Base-by-base conservation (phyloP, 2,888 invertebrate genomes). In the Hecatera dysodea region DNA sequence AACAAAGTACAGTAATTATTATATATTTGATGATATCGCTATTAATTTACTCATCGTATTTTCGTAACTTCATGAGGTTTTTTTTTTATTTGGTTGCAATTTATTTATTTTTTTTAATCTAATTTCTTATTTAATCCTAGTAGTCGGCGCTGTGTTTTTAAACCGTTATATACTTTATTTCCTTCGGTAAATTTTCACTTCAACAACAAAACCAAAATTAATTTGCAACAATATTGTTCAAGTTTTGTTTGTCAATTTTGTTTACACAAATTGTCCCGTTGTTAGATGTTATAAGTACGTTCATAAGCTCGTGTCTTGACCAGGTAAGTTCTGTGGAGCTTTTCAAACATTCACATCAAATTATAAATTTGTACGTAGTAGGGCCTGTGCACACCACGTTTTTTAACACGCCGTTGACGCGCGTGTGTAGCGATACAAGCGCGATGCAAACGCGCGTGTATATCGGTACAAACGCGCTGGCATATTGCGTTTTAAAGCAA, bases 21-120 rank as follows among this genome's bases (percentile, higher is more conserved):
- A 29, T 29, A 29, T 42, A 60, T 33, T 19, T 19, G 9, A 52
- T 63, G 44, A 24, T 17, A 33, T 57, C 19, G 2, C 55, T 65
- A 69, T 56, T 42, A 39, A 68, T 75, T 42, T 44, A 50, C 7
- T 36, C 2, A 9, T 67, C 52, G 17, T 24, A 12, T 59, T 70
- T 46, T 53, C 17, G 39, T 53, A 56, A 61, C 48, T 69, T 29
- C 27, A 75, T 36, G 48, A 8, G 7, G 4, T 15, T 2, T 1
- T 57, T 52, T 57, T 46, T 12, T 24, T 53, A 59, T 59, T 67
- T 57, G 24, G 29, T 59, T 75, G n/a, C 48, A 52, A 53, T 50
- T 36, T 56, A 36, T 3, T 15, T 22, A 55, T 1, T 42, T 24
- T 12, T 39, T 1, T 29, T 1, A 19, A 50, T 42, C 12, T 15